Evolutionary conservation across 2,888 invertebrate genomes (phyloP).

Genomic region (Platynereis dumerilii): DNA sequence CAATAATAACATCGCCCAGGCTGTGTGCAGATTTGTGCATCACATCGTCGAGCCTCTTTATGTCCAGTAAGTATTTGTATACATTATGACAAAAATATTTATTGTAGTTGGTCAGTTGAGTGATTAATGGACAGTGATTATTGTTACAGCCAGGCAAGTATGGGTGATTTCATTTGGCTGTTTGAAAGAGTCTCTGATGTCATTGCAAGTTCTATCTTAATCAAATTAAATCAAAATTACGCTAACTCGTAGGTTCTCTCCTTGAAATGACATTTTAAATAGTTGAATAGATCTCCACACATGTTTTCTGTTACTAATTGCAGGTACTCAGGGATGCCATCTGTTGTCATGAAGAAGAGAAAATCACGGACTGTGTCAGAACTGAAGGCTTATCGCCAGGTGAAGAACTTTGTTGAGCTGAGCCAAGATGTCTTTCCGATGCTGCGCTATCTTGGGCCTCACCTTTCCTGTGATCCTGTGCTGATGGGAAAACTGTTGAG

Average conservation of each 20-base stretch:
- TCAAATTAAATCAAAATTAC: too few species aligned
- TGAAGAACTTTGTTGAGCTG: conserved; percentile 76
- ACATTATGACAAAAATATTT: too few species aligned
- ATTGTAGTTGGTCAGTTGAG: too few species aligned
- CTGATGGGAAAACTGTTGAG: conserved; percentile 84
- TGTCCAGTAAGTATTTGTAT: conserved; percentile 61
- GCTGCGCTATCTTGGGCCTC: conserved; percentile 83
- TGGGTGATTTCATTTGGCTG: too few species aligned
- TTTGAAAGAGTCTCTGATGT: too few species aligned
- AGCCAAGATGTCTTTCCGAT: conserved; percentile 83
- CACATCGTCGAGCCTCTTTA: conserved; percentile 87
- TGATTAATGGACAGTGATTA: too few species aligned
- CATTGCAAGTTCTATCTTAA: too few species aligned
- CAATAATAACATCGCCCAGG: conserved; percentile 78
- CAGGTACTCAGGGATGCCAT: conserved; percentile 78
- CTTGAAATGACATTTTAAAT: too few species aligned
- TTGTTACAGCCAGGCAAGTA: too few species aligned
- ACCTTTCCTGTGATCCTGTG: conserved; percentile 83
- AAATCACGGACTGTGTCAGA: conserved; percentile 17
- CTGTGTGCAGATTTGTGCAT: conserved; percentile 81
- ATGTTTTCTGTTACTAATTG: too few species aligned
- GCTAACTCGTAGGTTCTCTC: too few species aligned
- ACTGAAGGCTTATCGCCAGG: conserved; percentile 63
- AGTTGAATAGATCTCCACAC: too few species aligned
- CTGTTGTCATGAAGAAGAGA: conserved; percentile 52